These are phyloP conservation scores for Lepisosteus oculatus DNA, from an alignment of 2,113 vertebrate genomes.

Conservation along the genomic window DNA sequence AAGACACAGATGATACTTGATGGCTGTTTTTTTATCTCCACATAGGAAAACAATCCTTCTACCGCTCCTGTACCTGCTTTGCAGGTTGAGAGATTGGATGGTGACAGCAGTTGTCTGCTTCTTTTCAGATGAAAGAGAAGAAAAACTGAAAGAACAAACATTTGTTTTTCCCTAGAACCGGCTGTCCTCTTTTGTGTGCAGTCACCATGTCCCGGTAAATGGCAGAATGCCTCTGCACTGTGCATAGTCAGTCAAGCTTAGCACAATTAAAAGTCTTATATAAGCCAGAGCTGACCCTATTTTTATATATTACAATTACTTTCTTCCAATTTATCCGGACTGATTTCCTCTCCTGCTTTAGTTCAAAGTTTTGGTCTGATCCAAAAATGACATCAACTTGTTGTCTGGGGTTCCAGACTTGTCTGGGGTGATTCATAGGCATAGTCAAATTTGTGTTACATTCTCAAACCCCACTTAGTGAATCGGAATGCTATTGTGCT, in stretches of 20 bases:
- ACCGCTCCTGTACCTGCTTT: not conserved
- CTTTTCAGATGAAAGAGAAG: not conserved
- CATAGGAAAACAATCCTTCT: too few relatives aligned
- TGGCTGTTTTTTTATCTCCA: too few relatives aligned
- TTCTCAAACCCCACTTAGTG: too few relatives aligned
- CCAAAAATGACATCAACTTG: too few relatives aligned
- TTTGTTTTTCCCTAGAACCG: constrained; percentile 26
- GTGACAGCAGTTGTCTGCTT: not conserved
- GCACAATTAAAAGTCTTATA: constrained; percentile 36
- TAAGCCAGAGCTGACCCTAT: constrained; percentile 53
- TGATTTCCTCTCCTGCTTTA: too few relatives aligned
- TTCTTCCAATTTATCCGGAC: not conserved
- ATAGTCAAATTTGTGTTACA: too few relatives aligned
- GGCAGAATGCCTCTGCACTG: constrained; percentile 36
- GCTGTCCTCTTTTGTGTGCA: constrained; percentile 23
- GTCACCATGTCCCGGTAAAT: constrained; percentile 23
- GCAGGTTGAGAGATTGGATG: not conserved
- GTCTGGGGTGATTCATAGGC: too few relatives aligned
- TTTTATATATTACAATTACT: constrained; percentile 35
- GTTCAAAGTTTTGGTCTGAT: too few relatives aligned
- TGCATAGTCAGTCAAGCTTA: constrained; percentile 35
- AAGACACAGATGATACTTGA: too few relatives aligned
- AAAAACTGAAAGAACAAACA: constrained; percentile 26
- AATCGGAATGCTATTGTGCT: too few relatives aligned
- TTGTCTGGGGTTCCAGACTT: too few relatives aligned